Base-by-base conservation (phyloP, 2,113 vertebrate genomes). In the Podarcis raffonei region DNA sequence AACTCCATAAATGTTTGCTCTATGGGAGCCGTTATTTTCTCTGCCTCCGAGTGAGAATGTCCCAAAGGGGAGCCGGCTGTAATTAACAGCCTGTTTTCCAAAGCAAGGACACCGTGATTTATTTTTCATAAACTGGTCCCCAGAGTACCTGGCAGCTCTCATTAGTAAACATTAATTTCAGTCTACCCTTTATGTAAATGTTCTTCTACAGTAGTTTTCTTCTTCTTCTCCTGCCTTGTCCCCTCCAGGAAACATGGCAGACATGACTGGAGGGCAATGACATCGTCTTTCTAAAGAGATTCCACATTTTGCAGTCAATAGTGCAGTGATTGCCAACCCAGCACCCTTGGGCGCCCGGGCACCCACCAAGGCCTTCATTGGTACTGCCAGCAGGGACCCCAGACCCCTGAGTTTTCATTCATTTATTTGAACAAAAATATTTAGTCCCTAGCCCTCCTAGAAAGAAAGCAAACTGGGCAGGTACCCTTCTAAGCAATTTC, bases 71-170 rank as follows among this genome's bases (percentile, higher is more conserved):
- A 71, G 16, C 9, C 18, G 53, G 32, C 66, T 83, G 88, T 92
- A 93, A 91, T 89, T 91, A 92, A 91, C 37, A 74, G 88, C 78
- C 89, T 91, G 89, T 93, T 92, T 94, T 92, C 89, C 92, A 89
- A 87, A 89, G 89, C 90, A 71, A 84, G 89, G 76, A 81, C 81
- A 57, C 27, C 25, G 85, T 83, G 87, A 89, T 95, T 92, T 82
- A 39, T 71, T 78, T 76, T 83, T 87, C 80, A 83, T 87, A 90
- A 85, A 78, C 85, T 32, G 85, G 65, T 91, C 89, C 84, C 86
- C 91, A 86, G 87, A 91, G 74, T 76, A 81, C 82, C 87, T 72
- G 30, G 71, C 89, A 15, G 15, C 85, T 82, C 75, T 88, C 90
- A 85, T 92, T 80, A 89, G 83, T 80, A 89, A 93, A 91, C 87